These are phyloP conservation scores for Neomorphus geoffroyi DNA, from an alignment of 2,797 vertebrate species.

Conservation along the genomic window DNA sequence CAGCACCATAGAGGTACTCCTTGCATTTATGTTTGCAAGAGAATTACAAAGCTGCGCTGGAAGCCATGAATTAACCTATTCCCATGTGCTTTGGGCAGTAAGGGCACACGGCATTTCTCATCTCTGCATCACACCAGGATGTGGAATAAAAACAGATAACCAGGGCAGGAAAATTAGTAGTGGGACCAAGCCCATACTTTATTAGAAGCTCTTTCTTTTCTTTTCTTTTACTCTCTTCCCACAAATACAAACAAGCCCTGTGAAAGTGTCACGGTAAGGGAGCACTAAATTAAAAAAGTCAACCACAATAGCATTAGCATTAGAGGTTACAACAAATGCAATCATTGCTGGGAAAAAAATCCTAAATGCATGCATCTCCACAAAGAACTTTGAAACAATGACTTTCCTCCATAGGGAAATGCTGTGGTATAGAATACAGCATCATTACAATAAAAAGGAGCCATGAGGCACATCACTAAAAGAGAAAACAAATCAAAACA, in stretches of 20 bases:
- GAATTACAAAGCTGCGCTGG: slow-evolving; percentile 5
- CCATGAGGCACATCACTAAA: slow-evolving; percentile 68
- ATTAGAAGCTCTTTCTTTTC: slow-evolving; percentile 67
- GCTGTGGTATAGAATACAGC: slow-evolving; percentile 70
- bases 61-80: slow-evolving; percentile 30
- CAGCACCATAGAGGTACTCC: neutral
- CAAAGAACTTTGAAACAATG: slow-evolving; percentile 75
- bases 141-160: slow-evolving; percentile 65
- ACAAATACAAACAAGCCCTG: slow-evolving; percentile 65
- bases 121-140: slow-evolving; percentile 9
- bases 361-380: slow-evolving; percentile 67
- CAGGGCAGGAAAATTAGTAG: slow-evolving; percentile 69
- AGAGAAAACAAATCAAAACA: slow-evolving; percentile 71
- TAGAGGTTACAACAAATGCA: slow-evolving; percentile 63
- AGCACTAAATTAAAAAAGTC: slow-evolving; percentile 72
- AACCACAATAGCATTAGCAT: slow-evolving; percentile 62
- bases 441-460: slow-evolving; percentile 74
- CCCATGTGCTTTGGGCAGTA: slow-evolving; percentile 30
- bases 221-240: slow-evolving; percentile 54
- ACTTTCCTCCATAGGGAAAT: slow-evolving; percentile 70
- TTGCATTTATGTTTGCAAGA: slow-evolving; percentile 45
- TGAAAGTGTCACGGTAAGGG: slow-evolving; percentile 68
- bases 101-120: slow-evolving; percentile 36
- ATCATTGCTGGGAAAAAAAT: slow-evolving; percentile 64
- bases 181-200: slow-evolving; percentile 63